Base-by-base conservation (phyloP, 92 coral and sea anemone species). In the Actinernus sp. region DNA sequence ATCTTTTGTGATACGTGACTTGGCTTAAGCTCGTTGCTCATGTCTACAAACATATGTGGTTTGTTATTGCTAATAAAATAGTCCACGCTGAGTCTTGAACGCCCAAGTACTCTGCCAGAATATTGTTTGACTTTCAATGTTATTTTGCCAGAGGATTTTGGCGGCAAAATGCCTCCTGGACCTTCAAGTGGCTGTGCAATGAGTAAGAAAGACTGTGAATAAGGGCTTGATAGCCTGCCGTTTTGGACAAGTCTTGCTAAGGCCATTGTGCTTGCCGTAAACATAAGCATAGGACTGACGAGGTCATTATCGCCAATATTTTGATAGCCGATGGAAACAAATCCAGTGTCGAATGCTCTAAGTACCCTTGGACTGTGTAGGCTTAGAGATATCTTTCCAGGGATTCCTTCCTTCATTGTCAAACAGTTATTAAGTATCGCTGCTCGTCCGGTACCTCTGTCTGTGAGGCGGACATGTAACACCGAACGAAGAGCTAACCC, bases 111-210 rank as follows among this genome's bases (percentile, higher is more conserved):
- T 22, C 32, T 57, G 9, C 74, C 56, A 61, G 49, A 51, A 9
- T 13, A 0, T n/a, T 65, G 59, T 26, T 34, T 44, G 23, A 65
- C 77, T 16, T 70, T 74, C 56, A 88, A 84, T 30, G 55, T 54
- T 8, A 70, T 54, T 29, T 54, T 63, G 24, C 87, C 91, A 48
- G 74, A 72, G 6, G 78, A 54, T 45, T 71, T 74, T 30, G 95
- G 95, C 21, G 80, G 84, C 29, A 88, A 43, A 47, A 88, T 88
- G 1, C 95, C 95, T 21, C 79, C 83, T 26, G 95, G 95, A 14
- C 91, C 95, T 37, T 65, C 71, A 11, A 86, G 27, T 0, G 92
- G 78, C 49, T 71, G 82, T 0, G 88, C 92, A 29, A 86, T 49
- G 59, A 86, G 65, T 17, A 60, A 8, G 16, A 68, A 55, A 13